A percentile compares a stretch with the other conserved stretches of the same genome.
Evolutionary conservation across 2,113 vertebrate species (phyloP).

Genomic region (Festucalex cinctus): DNA sequence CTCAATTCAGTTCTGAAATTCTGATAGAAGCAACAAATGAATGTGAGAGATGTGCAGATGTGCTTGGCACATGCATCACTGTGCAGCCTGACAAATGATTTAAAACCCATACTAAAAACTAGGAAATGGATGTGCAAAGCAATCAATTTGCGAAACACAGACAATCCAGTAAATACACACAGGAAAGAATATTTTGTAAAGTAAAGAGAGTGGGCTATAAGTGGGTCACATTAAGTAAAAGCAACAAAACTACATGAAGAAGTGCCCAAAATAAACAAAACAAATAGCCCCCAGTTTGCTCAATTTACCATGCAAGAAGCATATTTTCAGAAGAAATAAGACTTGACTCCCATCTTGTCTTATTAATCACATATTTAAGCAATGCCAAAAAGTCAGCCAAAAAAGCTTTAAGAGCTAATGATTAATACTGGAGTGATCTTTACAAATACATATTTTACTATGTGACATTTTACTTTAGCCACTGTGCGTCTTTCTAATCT

Average conservation of each 20-base stretch:
- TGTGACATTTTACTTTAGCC: too few species aligned
- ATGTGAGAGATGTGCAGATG: background rate
- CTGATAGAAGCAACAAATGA: background rate
- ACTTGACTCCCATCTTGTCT: background rate
- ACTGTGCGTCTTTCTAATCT: too few species aligned
- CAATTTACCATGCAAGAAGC: background rate
- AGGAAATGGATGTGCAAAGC: background rate
- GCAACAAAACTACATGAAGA: background rate
- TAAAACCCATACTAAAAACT: background rate
- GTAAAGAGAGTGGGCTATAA: background rate
- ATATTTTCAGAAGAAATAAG: background rate
- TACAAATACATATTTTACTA: background rate
- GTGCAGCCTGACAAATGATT: background rate
- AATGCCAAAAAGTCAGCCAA: background rate
- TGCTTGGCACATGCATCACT: background rate
- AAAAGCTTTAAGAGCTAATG: background rate
- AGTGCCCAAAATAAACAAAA: background rate
- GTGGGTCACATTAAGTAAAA: background rate
- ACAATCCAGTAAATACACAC: background rate
- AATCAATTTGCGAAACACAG: background rate
- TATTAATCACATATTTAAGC: background rate
- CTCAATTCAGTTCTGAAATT: too few species aligned
- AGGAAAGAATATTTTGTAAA: background rate
- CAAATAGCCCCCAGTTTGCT: background rate
- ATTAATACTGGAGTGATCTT: background rate